Base-by-base conservation (phyloP, 2,113 vertebrate genomes). In the Donacobius atricapilla region DNA sequence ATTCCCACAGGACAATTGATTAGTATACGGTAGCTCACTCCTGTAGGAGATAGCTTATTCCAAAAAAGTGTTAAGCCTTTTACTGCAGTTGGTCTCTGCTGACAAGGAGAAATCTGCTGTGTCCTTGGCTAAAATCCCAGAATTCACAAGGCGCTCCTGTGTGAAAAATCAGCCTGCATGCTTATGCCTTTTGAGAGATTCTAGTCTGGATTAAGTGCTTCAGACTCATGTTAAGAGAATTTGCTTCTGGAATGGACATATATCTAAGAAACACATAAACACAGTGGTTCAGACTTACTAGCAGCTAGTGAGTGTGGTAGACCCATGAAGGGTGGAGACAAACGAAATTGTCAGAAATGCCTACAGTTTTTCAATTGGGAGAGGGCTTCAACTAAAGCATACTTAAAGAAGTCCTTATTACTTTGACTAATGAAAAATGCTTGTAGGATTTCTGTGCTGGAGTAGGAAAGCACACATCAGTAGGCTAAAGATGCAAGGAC, bases 61-160 rank as follows among this genome's bases (percentile, higher is more conserved):
- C 1, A 45, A 68, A 78, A 86, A 88, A 45, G 10, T 10, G 24
- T 48, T 79, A 83, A 94, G 45, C 57, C 27, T 45, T 89, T 79
- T 94, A 37, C 61, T 90, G 82, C 44, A 71, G 37, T 68, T 90
- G 31, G 14, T 90, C 63, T 94, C n/a, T 90, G 63, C 71, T 96
- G 90, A 92, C 92, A 88, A 90, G 79, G 54, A 86, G 71, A 83
- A 90, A 77, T 77, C 50, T 42, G 8, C 40, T 76, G 35, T 95
- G 71, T 94, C 86, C 63, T 93, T 95, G 88, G 58, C 88, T 54
- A 68, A 88, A 78, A 89, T 86, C 75, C 85, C 79, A 92, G 58
- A 90, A 94, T 93, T 93, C 79, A 90, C 58, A 90, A 56, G 70
- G 54, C 48, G 27, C 15, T 89, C 72, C 85, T 53, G 0, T 90